Conservation (phyloP, 2,113 vertebrate species). For the Salvelinus sp. region DNA sequence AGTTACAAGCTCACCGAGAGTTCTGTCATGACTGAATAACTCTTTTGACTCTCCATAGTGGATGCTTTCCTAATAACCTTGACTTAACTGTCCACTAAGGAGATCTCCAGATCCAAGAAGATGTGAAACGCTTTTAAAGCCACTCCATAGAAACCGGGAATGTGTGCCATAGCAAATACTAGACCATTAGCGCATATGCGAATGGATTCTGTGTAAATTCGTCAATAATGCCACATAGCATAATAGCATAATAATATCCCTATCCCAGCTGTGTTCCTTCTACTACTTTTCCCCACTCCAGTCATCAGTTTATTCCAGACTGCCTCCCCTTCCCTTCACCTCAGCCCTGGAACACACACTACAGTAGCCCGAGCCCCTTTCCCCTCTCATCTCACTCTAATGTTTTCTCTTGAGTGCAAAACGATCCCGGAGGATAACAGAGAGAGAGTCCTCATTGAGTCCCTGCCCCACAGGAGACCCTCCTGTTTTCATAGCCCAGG, state of each 20-base stretch:
- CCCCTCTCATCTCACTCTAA: conserved; percentile 4
- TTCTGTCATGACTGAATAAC: neutral
- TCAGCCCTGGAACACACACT: conserved; percentile 20
- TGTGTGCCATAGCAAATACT: neutral
- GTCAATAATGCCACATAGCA: neutral
- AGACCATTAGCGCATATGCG: neutral
- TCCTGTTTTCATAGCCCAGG: conserved; percentile 20
- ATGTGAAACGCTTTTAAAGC: neutral
- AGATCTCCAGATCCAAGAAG: neutral
- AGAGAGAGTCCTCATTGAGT: conserved; percentile 2
- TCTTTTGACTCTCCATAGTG: neutral
- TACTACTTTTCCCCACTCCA: conserved; percentile 16
- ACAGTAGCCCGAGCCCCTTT: conserved; percentile 13
- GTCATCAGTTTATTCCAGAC: neutral
- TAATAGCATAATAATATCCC: neutral
- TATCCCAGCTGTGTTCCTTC: neutral
- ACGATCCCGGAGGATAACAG: conserved; percentile 41
- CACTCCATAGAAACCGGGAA: neutral
- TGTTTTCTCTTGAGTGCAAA: conserved; percentile 29
- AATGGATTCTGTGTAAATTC: neutral
- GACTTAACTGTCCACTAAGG: conserved; percentile 2
- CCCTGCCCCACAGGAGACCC: conserved; percentile 16
- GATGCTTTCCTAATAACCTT: neutral
- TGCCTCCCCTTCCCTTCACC: conserved; percentile 11
- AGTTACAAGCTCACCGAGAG: neutral